These are phyloP conservation scores for Larimichthys polyactis DNA, from an alignment of 2,113 vertebrate species.

Conservation along the genomic window DNA sequence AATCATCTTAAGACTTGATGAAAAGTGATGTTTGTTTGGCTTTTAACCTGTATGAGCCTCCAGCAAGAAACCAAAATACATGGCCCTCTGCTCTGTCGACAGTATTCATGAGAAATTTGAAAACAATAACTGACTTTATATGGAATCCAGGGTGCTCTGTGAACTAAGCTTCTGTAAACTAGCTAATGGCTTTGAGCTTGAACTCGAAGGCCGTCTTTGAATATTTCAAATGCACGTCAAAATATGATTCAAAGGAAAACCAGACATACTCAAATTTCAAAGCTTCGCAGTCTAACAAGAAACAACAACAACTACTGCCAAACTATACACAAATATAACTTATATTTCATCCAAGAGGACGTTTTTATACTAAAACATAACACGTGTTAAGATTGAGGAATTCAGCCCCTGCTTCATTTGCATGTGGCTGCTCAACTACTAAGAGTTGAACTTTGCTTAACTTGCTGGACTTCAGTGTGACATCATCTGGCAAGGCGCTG, in stretches of 20 bases:
- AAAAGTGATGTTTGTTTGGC: background rate
- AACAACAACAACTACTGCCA: slow-evolving; percentile 6
- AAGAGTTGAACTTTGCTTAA: background rate
- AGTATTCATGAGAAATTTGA: slow-evolving; percentile 24
- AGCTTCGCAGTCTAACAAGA: slow-evolving; percentile 40
- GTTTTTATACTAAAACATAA: background rate
- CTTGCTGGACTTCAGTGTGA: background rate
- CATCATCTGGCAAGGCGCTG: background rate
- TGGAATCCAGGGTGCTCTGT: slow-evolving; percentile 6
- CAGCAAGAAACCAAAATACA: slow-evolving; percentile 23
- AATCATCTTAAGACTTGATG: background rate
- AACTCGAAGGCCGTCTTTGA: slow-evolving; percentile 45
- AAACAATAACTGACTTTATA: slow-evolving; percentile 34
- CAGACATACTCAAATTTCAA: slow-evolving; percentile 20
- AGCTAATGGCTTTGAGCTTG: slow-evolving; percentile 40
- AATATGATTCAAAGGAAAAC: slow-evolving; percentile 30
- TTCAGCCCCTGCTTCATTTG: background rate
- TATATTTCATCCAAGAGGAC: slow-evolving; percentile 4
- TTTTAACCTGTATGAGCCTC: slow-evolving; percentile 26
- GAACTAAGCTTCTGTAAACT: slow-evolving; percentile 17
- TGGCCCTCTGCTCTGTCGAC: background rate
- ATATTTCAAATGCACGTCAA: slow-evolving; percentile 49
- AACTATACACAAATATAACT: background rate
- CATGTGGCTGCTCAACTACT: too few species aligned
- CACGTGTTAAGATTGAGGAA: background rate